Conservation (phyloP, 1,140 invertebrate genomes). For the Colletes latitarsis region DNA sequence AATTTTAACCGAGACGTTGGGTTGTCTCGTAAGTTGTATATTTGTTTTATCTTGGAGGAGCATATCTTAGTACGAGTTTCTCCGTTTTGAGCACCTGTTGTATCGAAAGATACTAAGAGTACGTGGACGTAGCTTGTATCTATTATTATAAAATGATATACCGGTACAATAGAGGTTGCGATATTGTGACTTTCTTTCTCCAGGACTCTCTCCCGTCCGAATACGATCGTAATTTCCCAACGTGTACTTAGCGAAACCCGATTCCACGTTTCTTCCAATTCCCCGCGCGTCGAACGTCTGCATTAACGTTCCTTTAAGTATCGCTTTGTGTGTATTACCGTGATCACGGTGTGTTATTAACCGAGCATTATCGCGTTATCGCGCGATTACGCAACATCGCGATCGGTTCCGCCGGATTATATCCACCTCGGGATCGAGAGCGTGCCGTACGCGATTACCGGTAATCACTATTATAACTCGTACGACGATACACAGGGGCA, state of each 20-base stretch:
- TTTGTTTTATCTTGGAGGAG: too few relatives aligned
- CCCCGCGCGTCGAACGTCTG: too few relatives aligned
- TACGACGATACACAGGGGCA: conserved; percentile 17
- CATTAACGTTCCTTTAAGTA: conserved; percentile 24
- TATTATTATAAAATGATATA: too few relatives aligned
- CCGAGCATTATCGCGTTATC: conserved; percentile 42
- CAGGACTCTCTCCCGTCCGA: not conserved
- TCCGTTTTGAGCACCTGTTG: too few relatives aligned
- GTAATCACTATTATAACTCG: conserved; percentile 61
- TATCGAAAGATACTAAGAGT: too few relatives aligned
- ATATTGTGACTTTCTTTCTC: not conserved
- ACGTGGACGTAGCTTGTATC: too few relatives aligned
- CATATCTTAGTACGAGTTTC: too few relatives aligned
- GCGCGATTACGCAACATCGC: conserved; percentile 25
- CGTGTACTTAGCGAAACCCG: not conserved
- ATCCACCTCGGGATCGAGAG: conserved; percentile 14
- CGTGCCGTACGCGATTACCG: conserved; percentile 22
- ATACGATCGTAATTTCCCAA: conserved; percentile 2
- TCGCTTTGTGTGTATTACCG: conserved; percentile 26
- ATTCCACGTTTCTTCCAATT: conserved; percentile 19
- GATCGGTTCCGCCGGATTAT: conserved; percentile 28
- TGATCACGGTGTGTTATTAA: conserved; percentile 1
- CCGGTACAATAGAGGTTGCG: too few relatives aligned
- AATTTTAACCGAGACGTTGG: too few relatives aligned
- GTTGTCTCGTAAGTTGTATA: too few relatives aligned